Percentiles rank a stretch among this genome's conserved stretches.
Evolutionary conservation across 1,140 invertebrate species (phyloP).

Genomic region (Ptiloglossa arizonensis): DNA sequence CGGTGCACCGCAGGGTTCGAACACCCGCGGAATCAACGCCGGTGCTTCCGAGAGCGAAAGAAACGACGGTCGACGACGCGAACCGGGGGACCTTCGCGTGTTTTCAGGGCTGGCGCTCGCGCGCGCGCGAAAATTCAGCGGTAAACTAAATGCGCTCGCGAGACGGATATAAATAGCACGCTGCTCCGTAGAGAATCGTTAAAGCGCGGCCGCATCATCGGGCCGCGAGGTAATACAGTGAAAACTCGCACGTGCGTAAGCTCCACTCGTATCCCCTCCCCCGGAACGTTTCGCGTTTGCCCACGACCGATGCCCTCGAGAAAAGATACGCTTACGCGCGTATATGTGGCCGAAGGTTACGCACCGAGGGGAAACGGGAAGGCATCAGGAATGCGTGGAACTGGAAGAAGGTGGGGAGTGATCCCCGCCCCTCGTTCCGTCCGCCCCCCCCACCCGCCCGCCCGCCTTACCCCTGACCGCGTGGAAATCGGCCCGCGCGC

Average conservation of each 20-base stretch:
- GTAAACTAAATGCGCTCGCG: background rate
- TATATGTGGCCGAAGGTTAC: conserved; percentile 52
- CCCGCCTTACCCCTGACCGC: no score
- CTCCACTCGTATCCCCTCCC: conserved; percentile 3
- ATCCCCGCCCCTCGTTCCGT: conserved; percentile 37
- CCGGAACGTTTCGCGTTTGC: conserved; percentile 4
- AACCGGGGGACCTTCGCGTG: no score
- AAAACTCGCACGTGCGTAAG: conserved; percentile 39
- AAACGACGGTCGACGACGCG: background rate
- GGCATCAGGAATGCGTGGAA: conserved; percentile 54
- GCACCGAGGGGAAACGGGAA: conserved; percentile 41
- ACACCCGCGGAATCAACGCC: no score
- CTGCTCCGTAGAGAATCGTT: background rate
- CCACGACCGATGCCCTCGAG: conserved; percentile 39
- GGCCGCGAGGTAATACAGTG: conserved; percentile 7
- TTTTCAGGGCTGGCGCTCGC: no score
- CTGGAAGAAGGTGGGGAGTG: conserved; percentile 34
- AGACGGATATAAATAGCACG: conserved; percentile 21
- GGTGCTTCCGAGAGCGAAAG: no score
- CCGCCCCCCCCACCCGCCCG: background rate
- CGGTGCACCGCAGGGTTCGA: no score
- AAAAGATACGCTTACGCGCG: conserved; percentile 23
- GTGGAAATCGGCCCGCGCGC: no score
- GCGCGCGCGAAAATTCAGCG: background rate
- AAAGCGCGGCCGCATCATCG: conserved; percentile 27